Conservation (phyloP, 2,797 vertebrate genomes). For the Smutsia gigantea region DNA sequence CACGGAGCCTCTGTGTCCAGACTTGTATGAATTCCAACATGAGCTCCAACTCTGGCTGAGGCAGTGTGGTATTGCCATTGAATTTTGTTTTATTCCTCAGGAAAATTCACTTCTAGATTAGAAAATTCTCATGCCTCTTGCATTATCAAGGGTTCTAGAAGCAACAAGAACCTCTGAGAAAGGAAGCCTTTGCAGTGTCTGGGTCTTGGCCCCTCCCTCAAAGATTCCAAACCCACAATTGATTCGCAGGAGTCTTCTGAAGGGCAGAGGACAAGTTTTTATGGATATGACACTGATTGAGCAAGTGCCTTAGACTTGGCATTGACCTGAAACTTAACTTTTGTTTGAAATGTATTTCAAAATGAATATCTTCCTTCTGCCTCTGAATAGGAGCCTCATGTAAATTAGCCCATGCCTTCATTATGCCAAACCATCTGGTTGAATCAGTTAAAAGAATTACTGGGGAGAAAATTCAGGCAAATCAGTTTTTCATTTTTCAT, state of each 20-base stretch:
- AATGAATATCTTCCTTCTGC: conserved; percentile 20
- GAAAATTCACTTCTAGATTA: background rate
- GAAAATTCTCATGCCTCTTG: background rate
- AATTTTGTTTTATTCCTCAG: background rate
- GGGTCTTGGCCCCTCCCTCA: background rate
- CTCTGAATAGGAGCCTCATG: background rate
- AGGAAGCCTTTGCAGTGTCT: background rate
- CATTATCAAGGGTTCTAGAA: background rate
- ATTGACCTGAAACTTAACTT: background rate
- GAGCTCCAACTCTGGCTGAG: background rate
- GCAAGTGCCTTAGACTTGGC: background rate
- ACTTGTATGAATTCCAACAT: fast-evolving
- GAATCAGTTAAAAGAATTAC: conserved; percentile 16
- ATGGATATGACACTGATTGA: fast-evolving
- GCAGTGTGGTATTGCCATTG: fast-evolving
- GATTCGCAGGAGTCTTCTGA: background rate
- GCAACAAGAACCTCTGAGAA: background rate
- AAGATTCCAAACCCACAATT: background rate
- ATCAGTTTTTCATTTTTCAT: background rate
- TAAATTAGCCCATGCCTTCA: background rate
- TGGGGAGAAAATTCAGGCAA: background rate
- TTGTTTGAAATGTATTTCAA: background rate
- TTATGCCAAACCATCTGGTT: conserved; percentile 35
- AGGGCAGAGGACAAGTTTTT: background rate
- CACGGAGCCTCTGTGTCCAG: background rate